Conservation (phyloP, 2,888 invertebrate species). For the Tipula unca region DNA sequence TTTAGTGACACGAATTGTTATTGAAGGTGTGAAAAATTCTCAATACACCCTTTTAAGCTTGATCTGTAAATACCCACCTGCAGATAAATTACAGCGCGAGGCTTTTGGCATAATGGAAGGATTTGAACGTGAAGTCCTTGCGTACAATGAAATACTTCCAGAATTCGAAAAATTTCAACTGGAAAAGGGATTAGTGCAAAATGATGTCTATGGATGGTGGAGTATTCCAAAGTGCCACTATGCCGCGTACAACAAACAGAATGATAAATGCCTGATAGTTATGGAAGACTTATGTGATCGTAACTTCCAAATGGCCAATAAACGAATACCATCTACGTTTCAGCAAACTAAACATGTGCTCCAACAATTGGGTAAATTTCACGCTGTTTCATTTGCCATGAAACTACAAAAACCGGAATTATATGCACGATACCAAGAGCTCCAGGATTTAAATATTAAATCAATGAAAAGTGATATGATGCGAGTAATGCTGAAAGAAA, state of each 20-base stretch:
- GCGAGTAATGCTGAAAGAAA: background rate
- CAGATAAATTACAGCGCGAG: conserved; percentile 32
- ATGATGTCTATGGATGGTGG: conserved; percentile 29
- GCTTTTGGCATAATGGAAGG: conserved; percentile 34
- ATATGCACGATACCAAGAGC: conserved; percentile 27
- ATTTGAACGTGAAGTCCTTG: conserved; percentile 33
- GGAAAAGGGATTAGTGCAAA: conserved; percentile 27
- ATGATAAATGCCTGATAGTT: conserved; percentile 31
- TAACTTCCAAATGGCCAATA: conserved; percentile 42
- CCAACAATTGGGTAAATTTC: conserved; percentile 42
- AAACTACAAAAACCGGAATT: conserved; percentile 28
- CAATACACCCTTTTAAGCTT: conserved; percentile 22
- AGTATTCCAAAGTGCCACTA: conserved; percentile 30
- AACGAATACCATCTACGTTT: conserved; percentile 37
- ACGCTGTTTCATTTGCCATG: conserved; percentile 43
- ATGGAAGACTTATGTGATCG: conserved; percentile 43
- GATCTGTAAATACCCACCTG: conserved; percentile 33
- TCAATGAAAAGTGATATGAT: background rate
- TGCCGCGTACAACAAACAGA: conserved; percentile 38
- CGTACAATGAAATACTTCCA: conserved; percentile 35
- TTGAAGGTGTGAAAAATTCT: background rate
- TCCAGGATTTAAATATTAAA: background rate
- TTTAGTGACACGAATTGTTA: background rate
- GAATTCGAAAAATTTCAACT: conserved; percentile 31
- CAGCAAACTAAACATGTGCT: conserved; percentile 39